A percentile compares a stretch with the other conserved stretches of the same genome.
phyloP scores from a whole-genome alignment of 2,797 vertebrate species.

The Okamejei kenojei region DNA sequence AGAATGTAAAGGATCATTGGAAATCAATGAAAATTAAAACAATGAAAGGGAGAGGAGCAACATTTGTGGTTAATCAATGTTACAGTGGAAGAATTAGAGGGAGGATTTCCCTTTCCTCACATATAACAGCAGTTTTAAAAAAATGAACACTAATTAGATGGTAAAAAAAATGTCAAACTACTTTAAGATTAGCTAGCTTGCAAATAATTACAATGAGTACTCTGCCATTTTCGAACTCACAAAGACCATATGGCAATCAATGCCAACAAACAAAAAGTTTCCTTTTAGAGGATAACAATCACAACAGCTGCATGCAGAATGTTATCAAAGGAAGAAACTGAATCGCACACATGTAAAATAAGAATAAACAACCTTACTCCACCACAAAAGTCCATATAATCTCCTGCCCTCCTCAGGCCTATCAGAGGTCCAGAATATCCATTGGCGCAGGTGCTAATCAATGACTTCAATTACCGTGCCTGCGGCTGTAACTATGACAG shows the following conservation, averaged over 20 bases:
- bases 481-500: background rate
- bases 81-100: background rate
- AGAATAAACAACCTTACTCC: background rate
- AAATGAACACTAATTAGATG: background rate
- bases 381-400: background rate
- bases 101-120: background rate
- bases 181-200: background rate
- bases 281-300: background rate
- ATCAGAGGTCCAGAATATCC: background rate
- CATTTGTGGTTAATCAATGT: background rate
- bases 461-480: constrained; percentile 7
- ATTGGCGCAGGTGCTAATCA: background rate
- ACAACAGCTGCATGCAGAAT: background rate
- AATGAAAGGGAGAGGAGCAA: background rate
- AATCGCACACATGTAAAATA: background rate
- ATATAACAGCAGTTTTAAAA: background rate
- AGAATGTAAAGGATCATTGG: background rate
- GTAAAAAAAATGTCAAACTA: background rate
- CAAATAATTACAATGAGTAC: background rate
- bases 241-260: background rate
- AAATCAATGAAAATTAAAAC: background rate
- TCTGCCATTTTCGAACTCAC: background rate
- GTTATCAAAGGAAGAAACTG: background rate
- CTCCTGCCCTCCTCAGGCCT: background rate
- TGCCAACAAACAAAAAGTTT: background rate